A percentile compares a stretch with the other conserved stretches of the same genome.
These are phyloP conservation scores for Drosophila merina DNA, from an alignment of 2,888 invertebrate species.

Conservation along the genomic window DNA sequence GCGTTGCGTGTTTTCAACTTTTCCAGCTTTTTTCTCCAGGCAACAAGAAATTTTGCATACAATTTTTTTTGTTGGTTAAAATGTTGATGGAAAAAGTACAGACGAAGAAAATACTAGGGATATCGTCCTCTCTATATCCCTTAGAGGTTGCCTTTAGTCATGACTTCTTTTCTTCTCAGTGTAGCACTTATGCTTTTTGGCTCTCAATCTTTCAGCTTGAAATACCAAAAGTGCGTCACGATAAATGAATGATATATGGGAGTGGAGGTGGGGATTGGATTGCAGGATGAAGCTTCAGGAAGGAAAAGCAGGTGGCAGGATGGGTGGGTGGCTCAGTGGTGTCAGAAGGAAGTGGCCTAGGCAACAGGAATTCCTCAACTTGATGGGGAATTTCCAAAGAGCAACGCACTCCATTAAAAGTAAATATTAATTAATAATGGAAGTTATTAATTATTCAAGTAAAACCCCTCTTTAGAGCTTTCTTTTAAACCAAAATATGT, in stretches of 20 bases:
- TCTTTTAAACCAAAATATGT: too few species aligned
- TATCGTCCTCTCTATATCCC: too few species aligned
- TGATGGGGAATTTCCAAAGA: constrained; percentile 24
- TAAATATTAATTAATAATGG: neutral
- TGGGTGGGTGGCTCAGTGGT: neutral
- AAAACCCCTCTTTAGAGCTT: too few species aligned
- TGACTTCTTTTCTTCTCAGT: neutral
- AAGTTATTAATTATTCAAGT: too few species aligned
- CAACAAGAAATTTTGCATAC: constrained; percentile 48
- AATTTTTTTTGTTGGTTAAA: constrained; percentile 26
- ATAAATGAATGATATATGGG: constrained; percentile 17
- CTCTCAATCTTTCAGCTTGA: constrained; percentile 24
- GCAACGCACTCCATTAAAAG: neutral
- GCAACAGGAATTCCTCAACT: constrained; percentile 25
- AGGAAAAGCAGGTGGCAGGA: neutral
- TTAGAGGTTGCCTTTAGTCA: too few species aligned
- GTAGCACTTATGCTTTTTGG: constrained; percentile 8
- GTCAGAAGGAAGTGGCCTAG: constrained; percentile 24
- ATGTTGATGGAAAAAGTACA: neutral
- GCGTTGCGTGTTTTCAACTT: constrained; percentile 49
- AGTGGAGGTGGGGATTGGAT: neutral
- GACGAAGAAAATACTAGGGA: neutral
- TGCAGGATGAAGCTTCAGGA: too few species aligned
- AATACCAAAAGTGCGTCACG: constrained; percentile 46
- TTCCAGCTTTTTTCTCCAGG: constrained; percentile 11